phyloP scores from a whole-genome alignment of 2,888 invertebrate species.

The Phalera bucephala region DNA sequence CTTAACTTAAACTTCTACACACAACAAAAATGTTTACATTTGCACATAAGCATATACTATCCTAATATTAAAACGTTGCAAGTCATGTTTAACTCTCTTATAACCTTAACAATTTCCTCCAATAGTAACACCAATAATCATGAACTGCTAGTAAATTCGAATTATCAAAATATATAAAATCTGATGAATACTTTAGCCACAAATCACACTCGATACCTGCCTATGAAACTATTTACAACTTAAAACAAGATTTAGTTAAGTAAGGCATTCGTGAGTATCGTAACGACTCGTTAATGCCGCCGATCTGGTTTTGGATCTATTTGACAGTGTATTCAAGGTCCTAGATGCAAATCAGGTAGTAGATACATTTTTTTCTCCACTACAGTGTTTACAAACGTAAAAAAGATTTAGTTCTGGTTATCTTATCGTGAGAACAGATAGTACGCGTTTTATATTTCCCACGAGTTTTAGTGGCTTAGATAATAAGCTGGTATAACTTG shows the following conservation, averaged over 20 bases:
- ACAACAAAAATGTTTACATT: no score
- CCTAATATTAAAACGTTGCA: no score
- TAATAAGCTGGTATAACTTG: no score
- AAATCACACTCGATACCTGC: not conserved
- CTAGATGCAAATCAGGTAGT: constrained; percentile 47
- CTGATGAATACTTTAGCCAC: not conserved
- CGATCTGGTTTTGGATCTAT: constrained; percentile 51
- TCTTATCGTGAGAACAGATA: constrained; percentile 2
- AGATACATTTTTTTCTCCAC: constrained; percentile 28
- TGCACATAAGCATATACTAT: no score
- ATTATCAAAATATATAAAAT: no score
- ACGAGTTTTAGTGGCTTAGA: no score
- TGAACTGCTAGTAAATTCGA: no score
- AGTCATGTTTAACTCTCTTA: no score
- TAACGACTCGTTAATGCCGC: constrained; percentile 50
- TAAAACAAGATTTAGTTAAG: not conserved
- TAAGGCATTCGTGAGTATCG: constrained; percentile 36
- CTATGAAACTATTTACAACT: not conserved
- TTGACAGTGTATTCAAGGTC: constrained; percentile 52
- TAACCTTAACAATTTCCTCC: no score
- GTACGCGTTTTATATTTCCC: not conserved
- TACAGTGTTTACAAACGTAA: constrained; percentile 25
- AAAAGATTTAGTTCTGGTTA: constrained; percentile 14
- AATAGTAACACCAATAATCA: no score
- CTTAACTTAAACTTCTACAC: no score